Evolutionary conservation across 2,888 invertebrate species (phyloP).

Genomic region (Morpho helenor): DNA sequence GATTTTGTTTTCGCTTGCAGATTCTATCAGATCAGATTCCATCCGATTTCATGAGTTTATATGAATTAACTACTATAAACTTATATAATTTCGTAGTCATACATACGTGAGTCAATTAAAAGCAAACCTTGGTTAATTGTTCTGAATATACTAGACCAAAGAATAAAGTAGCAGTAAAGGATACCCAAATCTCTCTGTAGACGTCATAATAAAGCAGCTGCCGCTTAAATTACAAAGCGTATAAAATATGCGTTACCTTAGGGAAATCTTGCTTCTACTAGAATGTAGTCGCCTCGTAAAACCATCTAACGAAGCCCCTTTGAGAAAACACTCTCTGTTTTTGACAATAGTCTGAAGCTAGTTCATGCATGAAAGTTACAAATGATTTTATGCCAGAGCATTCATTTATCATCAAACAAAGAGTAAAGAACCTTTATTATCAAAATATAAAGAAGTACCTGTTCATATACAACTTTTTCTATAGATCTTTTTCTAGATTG

Average conservation of each 20-base stretch:
- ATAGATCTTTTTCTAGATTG: too few relatives aligned
- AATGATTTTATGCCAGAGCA: slow-evolving; percentile 13
- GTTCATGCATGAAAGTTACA: slow-evolving; percentile 23
- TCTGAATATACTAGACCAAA: neutral
- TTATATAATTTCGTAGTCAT: too few relatives aligned
- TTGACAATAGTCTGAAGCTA: slow-evolving; percentile 25
- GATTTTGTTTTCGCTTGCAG: too few relatives aligned
- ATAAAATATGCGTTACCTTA: slow-evolving; percentile 68
- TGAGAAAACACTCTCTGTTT: slow-evolving; percentile 38
- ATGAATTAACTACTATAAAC: too few relatives aligned
- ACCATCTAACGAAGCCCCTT: slow-evolving; percentile 55
- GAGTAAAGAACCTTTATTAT: too few relatives aligned
- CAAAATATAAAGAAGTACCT: too few relatives aligned
- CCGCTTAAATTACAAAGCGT: slow-evolving; percentile 60
- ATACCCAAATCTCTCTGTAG: slow-evolving; percentile 7
- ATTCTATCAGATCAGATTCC: too few relatives aligned
- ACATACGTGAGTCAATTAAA: neutral
- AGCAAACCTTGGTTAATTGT: neutral
- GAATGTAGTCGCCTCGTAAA: slow-evolving; percentile 57
- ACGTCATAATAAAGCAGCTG: slow-evolving; percentile 44
- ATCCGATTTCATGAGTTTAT: too few relatives aligned
- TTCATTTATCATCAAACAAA: slow-evolving; percentile 7
- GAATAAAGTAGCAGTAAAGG: slow-evolving; percentile 1
- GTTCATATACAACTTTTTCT: too few relatives aligned
- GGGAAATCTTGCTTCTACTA: slow-evolving; percentile 64